Percentiles rank a stretch among this genome's conserved stretches.
These are phyloP conservation scores for Willisornis vidua DNA, from an alignment of 2,113 vertebrate genomes.

Conservation along the genomic window DNA sequence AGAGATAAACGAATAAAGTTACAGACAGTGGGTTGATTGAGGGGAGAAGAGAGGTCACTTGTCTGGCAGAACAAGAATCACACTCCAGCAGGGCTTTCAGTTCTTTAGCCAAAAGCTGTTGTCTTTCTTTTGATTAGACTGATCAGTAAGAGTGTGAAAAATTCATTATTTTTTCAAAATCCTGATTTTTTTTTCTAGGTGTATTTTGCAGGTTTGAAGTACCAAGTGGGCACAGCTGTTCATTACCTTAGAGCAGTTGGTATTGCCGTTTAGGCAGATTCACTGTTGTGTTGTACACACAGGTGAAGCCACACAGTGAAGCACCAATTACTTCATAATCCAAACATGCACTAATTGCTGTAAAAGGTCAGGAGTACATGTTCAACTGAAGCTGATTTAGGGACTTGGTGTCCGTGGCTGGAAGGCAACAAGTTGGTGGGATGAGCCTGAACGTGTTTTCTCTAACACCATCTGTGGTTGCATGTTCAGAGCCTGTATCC, in stretches of 20 bases:
- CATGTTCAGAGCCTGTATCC: background rate
- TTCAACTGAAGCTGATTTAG: background rate
- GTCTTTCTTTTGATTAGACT: background rate
- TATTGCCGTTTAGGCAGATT: background rate
- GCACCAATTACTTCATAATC: background rate
- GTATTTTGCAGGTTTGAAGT: background rate
- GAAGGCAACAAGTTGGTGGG: background rate
- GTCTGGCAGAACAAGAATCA: background rate
- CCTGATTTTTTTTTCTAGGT: background rate
- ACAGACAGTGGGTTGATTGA: background rate
- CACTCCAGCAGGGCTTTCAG: background rate
- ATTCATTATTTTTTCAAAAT: background rate
- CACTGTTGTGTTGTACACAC: background rate
- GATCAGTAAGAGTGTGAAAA: background rate
- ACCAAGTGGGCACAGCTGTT: background rate
- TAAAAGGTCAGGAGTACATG: background rate
- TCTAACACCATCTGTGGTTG: background rate
- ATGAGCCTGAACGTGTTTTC: background rate
- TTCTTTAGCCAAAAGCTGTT: background rate
- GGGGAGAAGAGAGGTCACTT: background rate
- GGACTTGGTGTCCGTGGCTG: background rate
- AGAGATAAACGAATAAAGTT: conserved; percentile 25
- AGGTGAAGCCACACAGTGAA: background rate
- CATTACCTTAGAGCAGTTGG: background rate
- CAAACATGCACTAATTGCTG: background rate